Percentiles rank a stretch among this genome's conserved stretches.
Evolutionary conservation across 2,113 vertebrate species (phyloP).

Genomic region (Procavia capensis): DNA sequence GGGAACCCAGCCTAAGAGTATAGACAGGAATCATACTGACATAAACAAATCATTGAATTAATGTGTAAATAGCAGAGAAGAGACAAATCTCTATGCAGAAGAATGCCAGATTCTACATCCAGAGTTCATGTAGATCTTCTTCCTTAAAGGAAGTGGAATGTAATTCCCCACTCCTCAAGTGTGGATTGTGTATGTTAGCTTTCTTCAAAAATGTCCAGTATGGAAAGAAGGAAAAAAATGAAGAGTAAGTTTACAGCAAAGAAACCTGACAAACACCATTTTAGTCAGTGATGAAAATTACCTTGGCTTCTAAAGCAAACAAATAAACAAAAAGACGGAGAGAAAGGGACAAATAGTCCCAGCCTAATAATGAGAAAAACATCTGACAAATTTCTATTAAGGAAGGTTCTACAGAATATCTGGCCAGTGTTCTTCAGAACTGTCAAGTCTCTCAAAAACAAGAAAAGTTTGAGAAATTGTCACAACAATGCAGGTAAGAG

Average conservation of each 20-base stretch:
- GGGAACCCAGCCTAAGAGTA: too few species aligned
- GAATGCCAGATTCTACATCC: neutral
- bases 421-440: neutral
- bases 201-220: neutral
- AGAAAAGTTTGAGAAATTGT: neutral
- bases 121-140: neutral
- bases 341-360: neutral
- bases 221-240: rapidly evolving
- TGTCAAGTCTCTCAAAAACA: neutral
- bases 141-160: neutral
- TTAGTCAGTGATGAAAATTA: too few species aligned
- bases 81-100: neutral
- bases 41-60: neutral
- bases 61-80: neutral
- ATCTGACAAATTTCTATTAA: neutral
- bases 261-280: neutral
- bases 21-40: too few species aligned
- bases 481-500: neutral
- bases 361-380: neutral
- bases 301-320: too few species aligned
- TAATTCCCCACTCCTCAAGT: neutral
- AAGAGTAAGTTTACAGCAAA: neutral
- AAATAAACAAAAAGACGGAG: neutral
- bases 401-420: neutral
- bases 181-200: neutral